phyloP scores from a whole-genome alignment of 53 echinoderm and acorn worm species.

The Henricia sp. region DNA sequence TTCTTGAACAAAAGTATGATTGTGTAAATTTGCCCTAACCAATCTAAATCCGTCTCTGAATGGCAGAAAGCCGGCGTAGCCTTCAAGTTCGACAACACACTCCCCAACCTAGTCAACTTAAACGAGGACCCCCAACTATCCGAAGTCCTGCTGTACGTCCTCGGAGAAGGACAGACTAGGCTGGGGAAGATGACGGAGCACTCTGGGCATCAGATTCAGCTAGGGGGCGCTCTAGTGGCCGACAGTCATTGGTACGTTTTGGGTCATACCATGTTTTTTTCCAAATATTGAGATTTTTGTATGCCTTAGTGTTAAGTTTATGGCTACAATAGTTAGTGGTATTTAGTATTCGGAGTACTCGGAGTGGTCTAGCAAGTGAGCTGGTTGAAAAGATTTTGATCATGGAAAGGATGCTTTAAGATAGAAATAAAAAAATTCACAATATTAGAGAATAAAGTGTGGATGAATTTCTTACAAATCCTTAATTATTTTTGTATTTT shows the following conservation, averaged over 20 bases:
- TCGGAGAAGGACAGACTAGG: constrained; percentile 83
- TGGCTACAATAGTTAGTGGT: no score
- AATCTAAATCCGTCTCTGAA: no score
- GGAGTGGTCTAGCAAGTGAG: no score
- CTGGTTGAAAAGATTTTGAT: no score
- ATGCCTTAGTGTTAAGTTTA: neutral
- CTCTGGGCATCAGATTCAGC: constrained; percentile 70
- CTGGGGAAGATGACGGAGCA: constrained; percentile 72
- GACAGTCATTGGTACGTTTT: constrained; percentile 75
- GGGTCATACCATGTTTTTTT: neutral
- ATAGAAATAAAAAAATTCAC: neutral
- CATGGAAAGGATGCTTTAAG: no score
- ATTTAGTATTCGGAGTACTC: no score
- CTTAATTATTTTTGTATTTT: no score
- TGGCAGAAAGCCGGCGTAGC: constrained; percentile 69
- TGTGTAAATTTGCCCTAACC: no score
- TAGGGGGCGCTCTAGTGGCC: constrained; percentile 77
- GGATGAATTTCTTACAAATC: no score
- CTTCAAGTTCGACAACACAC: constrained; percentile 80
- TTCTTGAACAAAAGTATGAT: no score
- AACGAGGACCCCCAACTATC: constrained; percentile 96
- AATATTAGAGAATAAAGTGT: neutral
- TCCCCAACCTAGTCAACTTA: constrained; percentile 92
- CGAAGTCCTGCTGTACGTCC: constrained; percentile 90
- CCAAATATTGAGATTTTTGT: neutral